Conservation (phyloP, 2,113 vertebrate species). For the Onychorhynchus coronatus region DNA sequence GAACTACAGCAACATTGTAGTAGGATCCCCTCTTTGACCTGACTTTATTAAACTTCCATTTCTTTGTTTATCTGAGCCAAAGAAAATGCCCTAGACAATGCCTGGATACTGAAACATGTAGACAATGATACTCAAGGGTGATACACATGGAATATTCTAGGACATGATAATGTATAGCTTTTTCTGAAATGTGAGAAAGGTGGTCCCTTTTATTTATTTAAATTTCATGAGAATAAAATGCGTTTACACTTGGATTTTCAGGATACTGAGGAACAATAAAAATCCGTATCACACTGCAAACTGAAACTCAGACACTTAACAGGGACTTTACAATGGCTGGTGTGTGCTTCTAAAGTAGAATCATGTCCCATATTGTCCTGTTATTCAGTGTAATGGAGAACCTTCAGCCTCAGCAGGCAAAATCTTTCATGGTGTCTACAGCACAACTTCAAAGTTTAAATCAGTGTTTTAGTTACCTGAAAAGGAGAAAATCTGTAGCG, state of each 20-base stretch:
- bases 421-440: background rate
- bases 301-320: background rate
- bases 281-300: background rate
- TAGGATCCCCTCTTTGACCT: background rate
- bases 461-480: background rate
- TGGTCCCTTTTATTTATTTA: background rate
- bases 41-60: background rate
- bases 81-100: background rate
- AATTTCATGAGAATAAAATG: background rate
- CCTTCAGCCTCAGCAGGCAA: background rate
- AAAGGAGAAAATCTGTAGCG: background rate
- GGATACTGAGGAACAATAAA: background rate
- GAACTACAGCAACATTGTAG: background rate
- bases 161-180: background rate
- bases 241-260: background rate
- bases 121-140: background rate
- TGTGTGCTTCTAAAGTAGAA: background rate
- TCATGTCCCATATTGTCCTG: background rate
- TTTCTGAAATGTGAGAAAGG: background rate
- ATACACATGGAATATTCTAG: background rate
- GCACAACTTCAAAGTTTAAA: background rate
- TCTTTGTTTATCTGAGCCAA: background rate
- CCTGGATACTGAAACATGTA: background rate
- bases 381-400: background rate
- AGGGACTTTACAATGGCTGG: background rate